Conservation (phyloP, 2,888 invertebrate genomes). For the Ichneumoninae sp. region DNA sequence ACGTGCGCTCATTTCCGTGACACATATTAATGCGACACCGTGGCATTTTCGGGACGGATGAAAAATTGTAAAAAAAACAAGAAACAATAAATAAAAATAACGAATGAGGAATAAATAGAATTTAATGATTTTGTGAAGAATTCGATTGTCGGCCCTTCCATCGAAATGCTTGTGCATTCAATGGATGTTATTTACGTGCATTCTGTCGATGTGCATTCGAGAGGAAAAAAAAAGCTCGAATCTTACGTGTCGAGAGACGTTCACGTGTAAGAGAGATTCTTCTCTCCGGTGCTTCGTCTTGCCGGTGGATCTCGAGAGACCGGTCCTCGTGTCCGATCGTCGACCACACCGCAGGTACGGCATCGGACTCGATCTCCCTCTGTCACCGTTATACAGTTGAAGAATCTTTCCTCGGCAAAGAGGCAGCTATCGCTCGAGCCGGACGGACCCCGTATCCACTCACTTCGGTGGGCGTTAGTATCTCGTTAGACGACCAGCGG, state of each 20-base stretch:
- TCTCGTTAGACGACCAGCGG: conserved; percentile 61
- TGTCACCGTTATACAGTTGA: conserved; percentile 60
- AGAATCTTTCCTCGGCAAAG: conserved; percentile 37
- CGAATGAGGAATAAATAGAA: not conserved
- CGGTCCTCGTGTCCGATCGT: conserved; percentile 48
- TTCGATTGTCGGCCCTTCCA: not conserved
- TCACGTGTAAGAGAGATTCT: conserved; percentile 43
- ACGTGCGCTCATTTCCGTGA: not conserved
- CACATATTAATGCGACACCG: conserved; percentile 20
- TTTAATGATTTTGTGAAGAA: not conserved
- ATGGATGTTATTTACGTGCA: too few species aligned
- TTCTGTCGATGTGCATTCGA: not conserved
- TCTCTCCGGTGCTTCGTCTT: conserved; percentile 49
- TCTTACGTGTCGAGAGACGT: conserved; percentile 32
- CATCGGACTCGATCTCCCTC: conserved; percentile 59
- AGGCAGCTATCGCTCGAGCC: conserved; percentile 18
- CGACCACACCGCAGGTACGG: conserved; percentile 53
- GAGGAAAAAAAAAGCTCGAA: conserved; percentile 31
- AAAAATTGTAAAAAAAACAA: not conserved
- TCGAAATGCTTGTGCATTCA: not conserved
- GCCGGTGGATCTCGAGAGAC: conserved; percentile 44
- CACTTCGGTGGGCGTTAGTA: conserved; percentile 64
- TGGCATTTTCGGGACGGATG: not conserved
- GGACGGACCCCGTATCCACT: conserved; percentile 39
- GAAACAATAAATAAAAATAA: not conserved